phyloP scores from a whole-genome alignment of 2,797 vertebrate species.

The Mionectes olivaceus region DNA sequence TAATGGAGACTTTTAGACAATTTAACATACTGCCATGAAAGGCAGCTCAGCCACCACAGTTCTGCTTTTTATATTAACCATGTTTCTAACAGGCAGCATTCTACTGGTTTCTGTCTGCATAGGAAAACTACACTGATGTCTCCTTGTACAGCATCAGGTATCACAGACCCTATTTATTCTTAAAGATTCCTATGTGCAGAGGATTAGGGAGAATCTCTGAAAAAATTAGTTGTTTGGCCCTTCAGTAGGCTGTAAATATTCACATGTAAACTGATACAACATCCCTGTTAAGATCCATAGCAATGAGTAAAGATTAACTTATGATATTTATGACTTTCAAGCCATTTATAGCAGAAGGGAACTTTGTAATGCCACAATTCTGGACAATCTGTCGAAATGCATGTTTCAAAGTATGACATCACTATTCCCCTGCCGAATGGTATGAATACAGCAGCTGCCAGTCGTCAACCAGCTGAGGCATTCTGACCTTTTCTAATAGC shows the following conservation, averaged over 20 bases:
- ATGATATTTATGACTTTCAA: not conserved
- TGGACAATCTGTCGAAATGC: not conserved
- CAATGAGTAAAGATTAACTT: not conserved
- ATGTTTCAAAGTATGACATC: not conserved
- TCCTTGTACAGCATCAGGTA: not conserved
- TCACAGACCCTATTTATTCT: not conserved
- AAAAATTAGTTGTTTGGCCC: not conserved
- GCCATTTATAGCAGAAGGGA: not conserved
- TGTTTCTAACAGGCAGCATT: not conserved
- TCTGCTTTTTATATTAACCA: not conserved
- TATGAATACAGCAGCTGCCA: not conserved
- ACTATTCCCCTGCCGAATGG: not conserved
- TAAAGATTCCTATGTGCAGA: not conserved
- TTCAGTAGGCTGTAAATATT: not conserved
- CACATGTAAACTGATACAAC: not conserved
- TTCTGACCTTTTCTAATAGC: not conserved
- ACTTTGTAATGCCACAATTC: not conserved
- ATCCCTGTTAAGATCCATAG: not conserved
- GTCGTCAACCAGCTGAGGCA: not conserved
- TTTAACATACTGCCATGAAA: not conserved
- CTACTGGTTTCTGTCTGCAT: not conserved
- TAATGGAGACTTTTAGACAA: conserved; percentile 4
- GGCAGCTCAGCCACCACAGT: not conserved
- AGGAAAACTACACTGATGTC: not conserved
- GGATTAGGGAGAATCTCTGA: not conserved